Evolutionary conservation across 1,140 invertebrate species (phyloP).

Genomic region (Aphelenchoides avenae): DNA sequence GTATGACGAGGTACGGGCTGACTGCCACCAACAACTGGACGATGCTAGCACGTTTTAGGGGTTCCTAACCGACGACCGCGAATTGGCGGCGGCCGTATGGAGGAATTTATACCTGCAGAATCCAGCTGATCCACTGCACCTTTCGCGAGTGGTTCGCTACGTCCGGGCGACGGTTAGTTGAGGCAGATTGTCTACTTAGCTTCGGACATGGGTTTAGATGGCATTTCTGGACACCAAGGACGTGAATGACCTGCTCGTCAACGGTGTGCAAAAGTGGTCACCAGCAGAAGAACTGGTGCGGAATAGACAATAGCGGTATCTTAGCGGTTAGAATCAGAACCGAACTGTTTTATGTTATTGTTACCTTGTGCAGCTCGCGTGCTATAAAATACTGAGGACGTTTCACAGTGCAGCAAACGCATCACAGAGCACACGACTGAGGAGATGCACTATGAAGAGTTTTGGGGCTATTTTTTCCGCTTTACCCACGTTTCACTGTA

Average conservation of each 20-base stretch:
- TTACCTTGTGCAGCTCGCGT: too few species aligned
- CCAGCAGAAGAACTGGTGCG: slow-evolving; percentile 25
- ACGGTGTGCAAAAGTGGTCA: slow-evolving; percentile 22
- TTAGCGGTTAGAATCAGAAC: too few species aligned
- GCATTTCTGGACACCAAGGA: slow-evolving; percentile 22
- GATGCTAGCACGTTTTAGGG: slow-evolving; percentile 16
- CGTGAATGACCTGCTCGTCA: slow-evolving; percentile 19
- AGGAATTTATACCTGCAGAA: slow-evolving; percentile 23
- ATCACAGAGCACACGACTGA: too few species aligned
- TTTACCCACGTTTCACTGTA: too few species aligned
- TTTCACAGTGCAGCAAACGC: too few species aligned
- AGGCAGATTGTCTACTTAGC: background rate
- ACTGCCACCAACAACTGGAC: background rate
- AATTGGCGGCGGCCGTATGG: slow-evolving; percentile 33
- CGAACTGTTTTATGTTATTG: too few species aligned
- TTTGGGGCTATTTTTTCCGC: too few species aligned
- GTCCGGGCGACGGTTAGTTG: slow-evolving; percentile 34
- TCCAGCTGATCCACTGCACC: slow-evolving; percentile 19
- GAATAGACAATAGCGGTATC: too few species aligned
- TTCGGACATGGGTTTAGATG: slow-evolving; percentile 17
- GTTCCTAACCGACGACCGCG: slow-evolving; percentile 24
- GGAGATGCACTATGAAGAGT: too few species aligned
- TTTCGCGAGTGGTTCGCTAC: slow-evolving; percentile 30
- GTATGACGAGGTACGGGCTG: slow-evolving; percentile 27
- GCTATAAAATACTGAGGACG: too few species aligned